Base-by-base conservation (phyloP, 92 coral and sea anemone genomes). In the Galaxea fascicularis region DNA sequence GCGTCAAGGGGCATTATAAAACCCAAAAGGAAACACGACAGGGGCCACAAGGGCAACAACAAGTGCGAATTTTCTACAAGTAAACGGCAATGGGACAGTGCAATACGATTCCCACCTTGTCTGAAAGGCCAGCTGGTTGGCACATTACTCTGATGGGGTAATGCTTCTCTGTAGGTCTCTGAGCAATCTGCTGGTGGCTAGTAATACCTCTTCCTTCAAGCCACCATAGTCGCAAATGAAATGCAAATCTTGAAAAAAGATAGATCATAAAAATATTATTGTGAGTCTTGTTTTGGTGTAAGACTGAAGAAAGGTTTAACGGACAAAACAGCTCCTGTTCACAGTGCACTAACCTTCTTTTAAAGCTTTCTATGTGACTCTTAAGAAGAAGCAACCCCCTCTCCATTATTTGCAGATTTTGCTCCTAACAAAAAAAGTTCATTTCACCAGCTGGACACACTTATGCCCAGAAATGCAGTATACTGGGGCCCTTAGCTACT, bases 111-210 rank as follows among this genome's bases (percentile, higher is more conserved):
- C 41, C 41, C 89, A 96, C 99, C 96, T 94, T 96, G 66, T 96
- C 99, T 30, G 98, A 89, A 62, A 93, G 98, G 0, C 99, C 99
- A 58, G 99, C 99, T 18, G 99, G 99, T 86, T 96, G 98, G 68
- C 98, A 96, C 82, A 96, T 85, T 54, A 96, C 99, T 64, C 99
- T 86, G 89, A 96, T 96, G n/a, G 99, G 99, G 68, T 92, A 96
- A 46, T 92, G 92, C 59, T 96, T 96, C 90, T 94, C 99, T 24
- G 95, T 80, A 0, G 94, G 86, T n/a, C 95, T 92, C 78, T 86
- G 95, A 64, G 78, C 83, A 73, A 92, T 96, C 80, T 89, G 98
- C 28, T 93, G 92, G 81, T 96, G 99, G 47, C 97, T 89, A 25
- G 98, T 93, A 64, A 96, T 94, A 18, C 99, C 99, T 62, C 89